Base-by-base conservation (phyloP, 2,888 invertebrate genomes). In the Mechanitis mazaeus region DNA sequence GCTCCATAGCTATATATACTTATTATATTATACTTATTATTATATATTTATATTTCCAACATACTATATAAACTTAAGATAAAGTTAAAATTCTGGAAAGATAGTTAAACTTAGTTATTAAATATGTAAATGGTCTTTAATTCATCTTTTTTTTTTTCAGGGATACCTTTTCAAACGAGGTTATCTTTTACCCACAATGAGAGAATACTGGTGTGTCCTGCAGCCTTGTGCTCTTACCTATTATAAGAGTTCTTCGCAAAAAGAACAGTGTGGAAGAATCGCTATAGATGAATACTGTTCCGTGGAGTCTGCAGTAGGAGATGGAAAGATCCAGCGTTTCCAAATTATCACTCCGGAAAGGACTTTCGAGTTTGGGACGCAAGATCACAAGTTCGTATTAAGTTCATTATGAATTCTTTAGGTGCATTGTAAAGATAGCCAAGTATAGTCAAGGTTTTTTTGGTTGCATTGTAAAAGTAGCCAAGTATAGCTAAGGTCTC, bases 141-240 rank as follows among this genome's bases (percentile, higher is more conserved):
- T 42, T 31, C 35, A 60, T 9, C 9, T n/a, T 38, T 54, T 45
- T 20, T 54, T 60, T 60, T 79, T 75, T 60, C 71, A 94, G 93
- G 96, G 95, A 1, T 93, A 93, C 73, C 83, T 96, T 54, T 91
- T 92, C 73, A 95, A 95, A 77, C 92, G 93, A 61, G 94, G 94
- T 0, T 95, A 94, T 77, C 91, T 95, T 11, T 87, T 96, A 42
- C 95, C 95, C 0, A 94, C 94, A 0, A 93, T 95, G 91, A 91
- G 94, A 20, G 95, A 95, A 70, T 94, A 95, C 77, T 95, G 95
- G 94, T 95, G 95, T 75, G 94, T 96, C 0, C 85, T 96, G 1
- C 93, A 94, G 63, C 95, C 95, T 0, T 93, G 93, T 42, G 93
- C 94, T 57, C 87, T 96, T 54, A 92, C 92, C 0, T 96, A 95